Percentiles rank a stretch among this genome's conserved stretches.
phyloP scores from a whole-genome alignment of 64 coral and sea anemone species.

The Porites australiensis region DNA sequence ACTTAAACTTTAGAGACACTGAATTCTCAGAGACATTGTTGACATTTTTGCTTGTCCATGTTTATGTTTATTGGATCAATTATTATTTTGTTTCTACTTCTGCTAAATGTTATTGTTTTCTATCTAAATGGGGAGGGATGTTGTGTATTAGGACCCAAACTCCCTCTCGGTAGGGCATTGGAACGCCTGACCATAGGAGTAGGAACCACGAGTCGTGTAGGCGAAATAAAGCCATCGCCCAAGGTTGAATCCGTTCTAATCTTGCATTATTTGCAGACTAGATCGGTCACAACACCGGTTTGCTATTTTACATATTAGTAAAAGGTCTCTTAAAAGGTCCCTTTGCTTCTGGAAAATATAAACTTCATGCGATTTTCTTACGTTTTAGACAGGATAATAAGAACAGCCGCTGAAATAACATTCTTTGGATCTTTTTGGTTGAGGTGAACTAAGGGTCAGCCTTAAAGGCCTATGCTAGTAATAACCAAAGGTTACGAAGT shows the following conservation, averaged over 20 bases:
- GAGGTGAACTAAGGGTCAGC: too few relatives aligned
- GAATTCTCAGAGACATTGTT: neutral
- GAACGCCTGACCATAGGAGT: neutral
- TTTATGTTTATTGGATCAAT: neutral
- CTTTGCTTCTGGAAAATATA: too few relatives aligned
- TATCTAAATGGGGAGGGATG: conserved; percentile 2
- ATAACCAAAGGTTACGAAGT: too few relatives aligned
- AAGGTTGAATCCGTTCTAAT: neutral
- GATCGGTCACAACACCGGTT: neutral
- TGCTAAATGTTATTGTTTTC: neutral
- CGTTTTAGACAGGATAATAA: too few relatives aligned
- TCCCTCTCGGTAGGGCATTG: neutral
- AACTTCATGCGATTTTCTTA: too few relatives aligned
- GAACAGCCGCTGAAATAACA: too few relatives aligned
- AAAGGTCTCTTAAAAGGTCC: too few relatives aligned
- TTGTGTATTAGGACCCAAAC: neutral
- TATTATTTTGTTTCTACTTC: neutral
- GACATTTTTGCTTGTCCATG: neutral
- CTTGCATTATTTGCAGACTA: neutral
- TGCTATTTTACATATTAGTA: too few relatives aligned
- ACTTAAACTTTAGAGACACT: neutral
- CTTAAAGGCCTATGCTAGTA: too few relatives aligned
- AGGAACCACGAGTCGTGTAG: neutral
- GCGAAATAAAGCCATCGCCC: neutral
- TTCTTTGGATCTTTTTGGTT: too few relatives aligned